A percentile compares a stretch with the other conserved stretches of the same genome.
Evolutionary conservation across 2,888 invertebrate genomes (phyloP).

Genomic region (Callosobruchus maculatus): DNA sequence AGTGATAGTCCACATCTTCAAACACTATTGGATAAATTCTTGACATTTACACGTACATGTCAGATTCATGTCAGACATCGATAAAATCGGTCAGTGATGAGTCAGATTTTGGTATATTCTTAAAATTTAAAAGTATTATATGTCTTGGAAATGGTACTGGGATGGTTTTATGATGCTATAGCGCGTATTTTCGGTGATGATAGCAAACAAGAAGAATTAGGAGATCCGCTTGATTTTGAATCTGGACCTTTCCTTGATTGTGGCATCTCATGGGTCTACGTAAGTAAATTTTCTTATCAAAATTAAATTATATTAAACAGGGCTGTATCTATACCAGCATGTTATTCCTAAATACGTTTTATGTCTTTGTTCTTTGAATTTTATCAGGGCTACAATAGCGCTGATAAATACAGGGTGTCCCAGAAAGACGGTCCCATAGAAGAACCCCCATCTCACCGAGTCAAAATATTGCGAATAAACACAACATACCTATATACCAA

Average conservation of each 20-base stretch:
- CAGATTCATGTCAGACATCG: neutral
- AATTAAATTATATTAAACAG: no score
- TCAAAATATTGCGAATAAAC: no score
- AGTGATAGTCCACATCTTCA: no score
- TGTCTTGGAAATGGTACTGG: neutral
- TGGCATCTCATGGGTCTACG: constrained; percentile 38
- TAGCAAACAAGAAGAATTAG: constrained; percentile 23
- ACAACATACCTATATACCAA: no score
- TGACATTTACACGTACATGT: neutral
- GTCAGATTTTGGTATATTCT: neutral
- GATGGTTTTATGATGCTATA: constrained; percentile 28
- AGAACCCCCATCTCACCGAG: no score
- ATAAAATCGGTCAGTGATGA: neutral
- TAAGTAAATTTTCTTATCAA: constrained; percentile 15
- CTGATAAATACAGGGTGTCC: no score
- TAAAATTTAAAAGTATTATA: neutral
- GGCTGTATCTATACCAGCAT: no score
- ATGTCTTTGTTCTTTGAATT: no score
- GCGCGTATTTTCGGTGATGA: constrained; percentile 32
- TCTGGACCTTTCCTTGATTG: constrained; percentile 37
- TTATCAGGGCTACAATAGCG: no score
- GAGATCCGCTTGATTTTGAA: constrained; percentile 38
- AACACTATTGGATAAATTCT: neutral
- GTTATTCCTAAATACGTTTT: no score
- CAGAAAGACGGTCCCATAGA: no score